phyloP scores from a whole-genome alignment of 2,113 vertebrate genomes.

The Halcyon malimbica region DNA sequence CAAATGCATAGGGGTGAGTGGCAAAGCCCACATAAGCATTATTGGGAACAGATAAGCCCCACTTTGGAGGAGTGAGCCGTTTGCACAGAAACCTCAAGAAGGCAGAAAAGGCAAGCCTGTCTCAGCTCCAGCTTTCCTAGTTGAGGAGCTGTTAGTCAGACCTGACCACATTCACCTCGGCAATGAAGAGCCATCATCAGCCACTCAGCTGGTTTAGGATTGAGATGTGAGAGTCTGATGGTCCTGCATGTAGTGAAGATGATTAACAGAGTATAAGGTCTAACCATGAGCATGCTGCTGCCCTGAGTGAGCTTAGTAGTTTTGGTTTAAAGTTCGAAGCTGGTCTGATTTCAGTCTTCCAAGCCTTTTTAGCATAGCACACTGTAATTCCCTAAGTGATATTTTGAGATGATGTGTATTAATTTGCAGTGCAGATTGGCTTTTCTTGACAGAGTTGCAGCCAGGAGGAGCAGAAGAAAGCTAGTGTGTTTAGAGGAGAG shows the following conservation, averaged over 20 bases:
- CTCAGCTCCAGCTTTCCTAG: background rate
- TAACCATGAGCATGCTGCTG: background rate
- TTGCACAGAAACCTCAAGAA: background rate
- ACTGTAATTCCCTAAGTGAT: background rate
- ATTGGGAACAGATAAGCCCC: background rate
- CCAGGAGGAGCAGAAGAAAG: background rate
- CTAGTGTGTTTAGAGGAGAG: background rate
- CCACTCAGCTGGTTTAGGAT: background rate
- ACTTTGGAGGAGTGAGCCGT: background rate
- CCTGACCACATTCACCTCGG: background rate
- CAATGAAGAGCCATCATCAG: background rate
- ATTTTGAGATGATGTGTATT: background rate
- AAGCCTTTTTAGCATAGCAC: background rate
- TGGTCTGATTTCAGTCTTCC: background rate
- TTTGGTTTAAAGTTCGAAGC: background rate
- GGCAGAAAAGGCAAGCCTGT: background rate
- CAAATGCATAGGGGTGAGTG: background rate
- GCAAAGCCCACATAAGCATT: background rate
- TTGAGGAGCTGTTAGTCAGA: background rate
- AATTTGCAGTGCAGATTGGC: background rate
- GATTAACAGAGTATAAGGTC: background rate
- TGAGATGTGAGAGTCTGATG: background rate
- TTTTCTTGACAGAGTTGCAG: background rate
- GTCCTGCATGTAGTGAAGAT: background rate
- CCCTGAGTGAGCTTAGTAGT: background rate